Conservation (phyloP, 2,797 vertebrate genomes). For the Cossypha heuglini region DNA sequence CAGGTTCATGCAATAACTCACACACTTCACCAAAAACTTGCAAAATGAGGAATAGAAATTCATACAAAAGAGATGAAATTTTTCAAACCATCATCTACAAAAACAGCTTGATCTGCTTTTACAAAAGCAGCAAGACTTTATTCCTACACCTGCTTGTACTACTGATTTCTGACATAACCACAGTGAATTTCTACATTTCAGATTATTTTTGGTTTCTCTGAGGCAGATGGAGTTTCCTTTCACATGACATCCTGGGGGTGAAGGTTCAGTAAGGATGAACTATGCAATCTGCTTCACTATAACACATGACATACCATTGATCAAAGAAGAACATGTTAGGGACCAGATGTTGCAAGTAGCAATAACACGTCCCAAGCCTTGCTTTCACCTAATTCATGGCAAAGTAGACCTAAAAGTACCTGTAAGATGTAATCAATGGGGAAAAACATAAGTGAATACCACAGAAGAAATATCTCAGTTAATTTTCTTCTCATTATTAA, state of each 20-base stretch:
- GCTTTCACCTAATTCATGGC: background rate
- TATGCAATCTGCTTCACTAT: slow-evolving; percentile 32
- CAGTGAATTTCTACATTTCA: background rate
- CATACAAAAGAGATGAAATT: background rate
- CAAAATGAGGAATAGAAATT: background rate
- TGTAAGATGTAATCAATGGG: slow-evolving; percentile 5
- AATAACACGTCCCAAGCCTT: slow-evolving; percentile 14
- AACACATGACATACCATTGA: slow-evolving; percentile 42
- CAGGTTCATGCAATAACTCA: background rate
- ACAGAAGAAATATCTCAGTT: background rate
- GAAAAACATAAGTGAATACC: background rate
- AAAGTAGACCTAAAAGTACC: background rate
- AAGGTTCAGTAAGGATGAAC: slow-evolving; percentile 56
- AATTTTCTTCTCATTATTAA: slow-evolving; percentile 22
- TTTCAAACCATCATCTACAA: background rate
- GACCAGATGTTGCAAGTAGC: slow-evolving; percentile 39
- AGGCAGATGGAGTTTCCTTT: slow-evolving; percentile 46
- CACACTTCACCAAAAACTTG: background rate
- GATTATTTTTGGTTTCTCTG: slow-evolving; percentile 18
- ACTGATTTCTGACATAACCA: background rate
- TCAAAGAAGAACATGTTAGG: slow-evolving; percentile 9
- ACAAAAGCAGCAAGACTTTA: background rate
- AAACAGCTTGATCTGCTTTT: background rate
- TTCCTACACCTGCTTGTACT: background rate
- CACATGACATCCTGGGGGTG: slow-evolving; percentile 33